Evolutionary conservation across 2,113 vertebrate species (phyloP).

Genomic region (Corythornis madagascariensis): DNA sequence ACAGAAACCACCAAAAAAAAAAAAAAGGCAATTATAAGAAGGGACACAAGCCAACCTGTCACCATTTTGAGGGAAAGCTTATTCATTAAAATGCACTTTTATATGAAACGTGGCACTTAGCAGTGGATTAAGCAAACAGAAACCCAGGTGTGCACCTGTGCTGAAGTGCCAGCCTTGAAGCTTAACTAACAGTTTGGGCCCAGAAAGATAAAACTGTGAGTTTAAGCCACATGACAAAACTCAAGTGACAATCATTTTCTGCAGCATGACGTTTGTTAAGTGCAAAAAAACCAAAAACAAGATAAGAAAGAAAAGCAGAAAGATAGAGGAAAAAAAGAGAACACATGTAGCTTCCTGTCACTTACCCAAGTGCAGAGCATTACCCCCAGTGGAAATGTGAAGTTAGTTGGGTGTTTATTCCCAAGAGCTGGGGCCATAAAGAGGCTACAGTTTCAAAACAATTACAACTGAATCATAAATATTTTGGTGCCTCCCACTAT

Average conservation of each 20-base stretch:
- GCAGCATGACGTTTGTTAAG: background rate
- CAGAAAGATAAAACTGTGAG: background rate
- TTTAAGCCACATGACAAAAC: background rate
- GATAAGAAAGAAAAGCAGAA: background rate
- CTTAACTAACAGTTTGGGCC: background rate
- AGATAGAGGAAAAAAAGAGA: background rate
- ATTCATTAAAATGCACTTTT: background rate
- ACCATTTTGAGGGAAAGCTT: background rate
- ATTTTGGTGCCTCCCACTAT: rapidly evolving
- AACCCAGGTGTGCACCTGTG: rapidly evolving
- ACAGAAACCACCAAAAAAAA: background rate
- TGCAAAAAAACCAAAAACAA: background rate
- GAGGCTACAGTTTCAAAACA: background rate
- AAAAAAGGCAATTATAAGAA: background rate
- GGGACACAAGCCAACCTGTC: background rate
- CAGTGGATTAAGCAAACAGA: background rate
- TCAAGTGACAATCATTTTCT: background rate
- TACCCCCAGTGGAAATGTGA: background rate
- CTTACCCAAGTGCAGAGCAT: background rate
- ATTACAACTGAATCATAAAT: background rate
- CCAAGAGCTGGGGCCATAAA: background rate
- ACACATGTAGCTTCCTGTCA: background rate
- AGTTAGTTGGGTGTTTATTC: background rate
- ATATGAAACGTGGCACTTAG: rapidly evolving
- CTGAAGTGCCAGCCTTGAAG: background rate